Evolutionary conservation across 2,797 vertebrate genomes (phyloP).

Genomic region (Bovichtus variegatus): DNA sequence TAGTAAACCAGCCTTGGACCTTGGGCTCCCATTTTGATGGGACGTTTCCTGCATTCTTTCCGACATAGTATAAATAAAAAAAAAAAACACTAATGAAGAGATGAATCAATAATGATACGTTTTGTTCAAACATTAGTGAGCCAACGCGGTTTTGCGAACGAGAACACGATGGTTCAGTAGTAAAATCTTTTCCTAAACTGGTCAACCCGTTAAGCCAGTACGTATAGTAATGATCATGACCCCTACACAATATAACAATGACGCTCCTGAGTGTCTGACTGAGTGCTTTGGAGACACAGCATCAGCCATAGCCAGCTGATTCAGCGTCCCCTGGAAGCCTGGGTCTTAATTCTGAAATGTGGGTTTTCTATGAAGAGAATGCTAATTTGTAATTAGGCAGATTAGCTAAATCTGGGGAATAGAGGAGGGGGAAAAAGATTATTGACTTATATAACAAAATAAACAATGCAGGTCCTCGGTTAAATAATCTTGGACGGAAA

Average conservation of each 20-base stretch:
- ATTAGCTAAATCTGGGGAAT: slow-evolving; percentile 89
- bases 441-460: slow-evolving; percentile 89
- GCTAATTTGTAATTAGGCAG: slow-evolving; percentile 90
- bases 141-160: background rate
- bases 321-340: slow-evolving; percentile 84
- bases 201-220: background rate
- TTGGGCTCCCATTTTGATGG: background rate
- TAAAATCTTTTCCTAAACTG: background rate
- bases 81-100: no score
- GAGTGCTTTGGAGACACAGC: slow-evolving; percentile 77
- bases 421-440: slow-evolving; percentile 76
- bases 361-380: slow-evolving; percentile 86
- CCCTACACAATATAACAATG: slow-evolving; percentile 39
- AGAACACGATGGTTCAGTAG: background rate
- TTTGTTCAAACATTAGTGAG: background rate
- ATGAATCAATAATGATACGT: background rate
- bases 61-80: background rate
- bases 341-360: slow-evolving; percentile 88
- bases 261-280: slow-evolving; percentile 81
- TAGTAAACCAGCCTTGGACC: background rate
- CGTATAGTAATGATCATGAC: background rate
- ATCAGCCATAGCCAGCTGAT: slow-evolving; percentile 83
- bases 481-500: slow-evolving; percentile 82
- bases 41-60: background rate
- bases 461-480: slow-evolving; percentile 79